These are phyloP conservation scores for Holacanthella duospinosa DNA, from an alignment of 2,888 invertebrate genomes.

Conservation along the genomic window DNA sequence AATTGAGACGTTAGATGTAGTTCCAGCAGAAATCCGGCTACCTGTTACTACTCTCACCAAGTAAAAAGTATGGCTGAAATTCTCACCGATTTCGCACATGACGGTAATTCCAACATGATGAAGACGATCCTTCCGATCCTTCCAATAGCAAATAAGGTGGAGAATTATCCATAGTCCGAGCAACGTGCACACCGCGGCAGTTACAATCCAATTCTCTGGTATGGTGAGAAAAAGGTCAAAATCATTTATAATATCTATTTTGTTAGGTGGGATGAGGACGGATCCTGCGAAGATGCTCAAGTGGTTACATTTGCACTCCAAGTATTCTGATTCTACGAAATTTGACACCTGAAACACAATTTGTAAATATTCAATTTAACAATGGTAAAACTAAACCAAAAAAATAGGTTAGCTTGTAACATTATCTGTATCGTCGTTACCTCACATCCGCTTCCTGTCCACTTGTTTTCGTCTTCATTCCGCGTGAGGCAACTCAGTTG, in stretches of 20 bases:
- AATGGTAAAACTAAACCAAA: neutral
- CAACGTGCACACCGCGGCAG: conserved; percentile 18
- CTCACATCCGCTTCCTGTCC: conserved; percentile 24
- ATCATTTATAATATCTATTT: conserved; percentile 11
- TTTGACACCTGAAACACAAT: neutral
- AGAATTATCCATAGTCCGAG: conserved; percentile 19
- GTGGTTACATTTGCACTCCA: conserved; percentile 26
- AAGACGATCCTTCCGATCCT: conserved; percentile 16
- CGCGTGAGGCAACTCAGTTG: conserved; percentile 18
- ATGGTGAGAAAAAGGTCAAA: conserved; percentile 20
- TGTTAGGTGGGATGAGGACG: conserved; percentile 20
- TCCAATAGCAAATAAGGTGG: conserved; percentile 13
- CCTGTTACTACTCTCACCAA: conserved; percentile 30
- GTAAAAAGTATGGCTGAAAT: conserved; percentile 17
- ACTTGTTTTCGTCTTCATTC: conserved; percentile 20
- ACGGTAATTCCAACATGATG: conserved; percentile 24
- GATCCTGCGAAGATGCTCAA: conserved; percentile 24
- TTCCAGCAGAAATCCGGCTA: conserved; percentile 27
- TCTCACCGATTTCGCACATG: conserved; percentile 22
- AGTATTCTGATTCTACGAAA: neutral
- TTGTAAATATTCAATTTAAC: too few relatives aligned
- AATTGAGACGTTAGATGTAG: conserved; percentile 28
- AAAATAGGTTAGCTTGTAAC: neutral
- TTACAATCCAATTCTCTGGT: conserved; percentile 20
- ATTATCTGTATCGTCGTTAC: neutral